These are phyloP conservation scores for Hyposoter dolosus DNA, from an alignment of 2,888 invertebrate species.

Conservation along the genomic window DNA sequence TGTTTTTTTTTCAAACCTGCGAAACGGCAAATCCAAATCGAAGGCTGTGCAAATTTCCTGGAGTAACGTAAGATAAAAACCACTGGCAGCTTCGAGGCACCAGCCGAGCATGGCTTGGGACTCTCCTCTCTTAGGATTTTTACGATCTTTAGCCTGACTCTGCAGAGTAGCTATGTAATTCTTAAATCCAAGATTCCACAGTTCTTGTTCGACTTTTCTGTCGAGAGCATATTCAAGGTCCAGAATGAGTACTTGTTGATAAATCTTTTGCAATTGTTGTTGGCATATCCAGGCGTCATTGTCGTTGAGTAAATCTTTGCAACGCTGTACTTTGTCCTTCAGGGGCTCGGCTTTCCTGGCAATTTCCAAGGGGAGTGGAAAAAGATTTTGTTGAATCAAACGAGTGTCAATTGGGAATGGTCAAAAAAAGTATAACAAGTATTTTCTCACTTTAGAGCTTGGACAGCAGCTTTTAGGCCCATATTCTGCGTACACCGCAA, in stretches of 20 bases:
- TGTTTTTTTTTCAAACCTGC: slow-evolving; percentile 82
- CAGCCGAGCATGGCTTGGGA: slow-evolving; percentile 92
- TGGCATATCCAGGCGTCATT: slow-evolving; percentile 86
- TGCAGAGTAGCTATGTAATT: slow-evolving; percentile 93
- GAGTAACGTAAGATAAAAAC: slow-evolving; percentile 92
- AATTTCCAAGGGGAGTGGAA: not conserved
- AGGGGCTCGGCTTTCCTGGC: slow-evolving; percentile 91
- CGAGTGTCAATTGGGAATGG: not conserved
- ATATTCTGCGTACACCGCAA: slow-evolving; percentile 85
- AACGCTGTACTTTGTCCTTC: slow-evolving; percentile 89
- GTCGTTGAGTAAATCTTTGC: slow-evolving; percentile 86
- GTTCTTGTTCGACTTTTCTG: slow-evolving; percentile 95
- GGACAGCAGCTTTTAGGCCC: slow-evolving; percentile 91
- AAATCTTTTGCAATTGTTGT: slow-evolving; percentile 84
- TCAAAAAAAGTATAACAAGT: not conserved
- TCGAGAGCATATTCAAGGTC: slow-evolving; percentile 95
- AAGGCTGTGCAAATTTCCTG: slow-evolving; percentile 93
- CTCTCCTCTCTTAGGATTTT: slow-evolving; percentile 91
- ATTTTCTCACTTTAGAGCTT: slow-evolving; percentile 89
- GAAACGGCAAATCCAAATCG: slow-evolving; percentile 92
- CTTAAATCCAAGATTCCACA: slow-evolving; percentile 96
- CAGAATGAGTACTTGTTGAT: slow-evolving; percentile 88
- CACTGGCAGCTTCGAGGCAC: slow-evolving; percentile 93
- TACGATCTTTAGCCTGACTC: slow-evolving; percentile 91
- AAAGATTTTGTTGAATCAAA: not conserved